phyloP scores from a whole-genome alignment of 2,797 vertebrate species.

The Rhynchonycteris naso region DNA sequence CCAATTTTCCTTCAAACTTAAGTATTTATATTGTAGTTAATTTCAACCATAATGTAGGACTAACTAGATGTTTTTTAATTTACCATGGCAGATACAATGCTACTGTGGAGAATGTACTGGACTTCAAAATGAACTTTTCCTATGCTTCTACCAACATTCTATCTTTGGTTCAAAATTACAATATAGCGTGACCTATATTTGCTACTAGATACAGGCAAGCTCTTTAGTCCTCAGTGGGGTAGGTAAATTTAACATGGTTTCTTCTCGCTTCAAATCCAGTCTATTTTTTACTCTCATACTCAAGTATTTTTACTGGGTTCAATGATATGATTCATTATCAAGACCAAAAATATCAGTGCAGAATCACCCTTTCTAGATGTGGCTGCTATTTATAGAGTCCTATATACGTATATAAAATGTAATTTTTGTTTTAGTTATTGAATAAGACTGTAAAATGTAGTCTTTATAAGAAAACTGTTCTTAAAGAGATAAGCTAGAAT shows the following conservation, averaged over 20 bases:
- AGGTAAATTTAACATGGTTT: slow-evolving; percentile 53
- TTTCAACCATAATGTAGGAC: slow-evolving; percentile 19
- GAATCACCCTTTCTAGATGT: slow-evolving; percentile 58
- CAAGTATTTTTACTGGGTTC: slow-evolving; percentile 63
- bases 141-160: neutral
- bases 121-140: slow-evolving; percentile 45
- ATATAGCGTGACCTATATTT: neutral
- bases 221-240: neutral
- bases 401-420: neutral
- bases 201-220: neutral
- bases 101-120: neutral
- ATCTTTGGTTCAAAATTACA: slow-evolving; percentile 49
- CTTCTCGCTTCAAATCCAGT: slow-evolving; percentile 47
- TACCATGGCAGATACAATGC: neutral
- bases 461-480: neutral
- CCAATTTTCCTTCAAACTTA: slow-evolving; percentile 2
- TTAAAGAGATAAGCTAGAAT: slow-evolving; percentile 10
- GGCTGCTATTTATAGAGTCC: slow-evolving; percentile 46
- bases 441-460: slow-evolving; percentile 10
- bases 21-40: slow-evolving; percentile 30
- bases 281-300: slow-evolving; percentile 57
- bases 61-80: slow-evolving; percentile 12
- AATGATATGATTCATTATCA: slow-evolving; percentile 74
- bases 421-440: neutral
- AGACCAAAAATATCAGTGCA: slow-evolving; percentile 70